Evolutionary conservation across 2,113 vertebrate genomes (phyloP), one percentile per base, ranked within the genome.

Genomic region (Gavia stellata): DNA sequence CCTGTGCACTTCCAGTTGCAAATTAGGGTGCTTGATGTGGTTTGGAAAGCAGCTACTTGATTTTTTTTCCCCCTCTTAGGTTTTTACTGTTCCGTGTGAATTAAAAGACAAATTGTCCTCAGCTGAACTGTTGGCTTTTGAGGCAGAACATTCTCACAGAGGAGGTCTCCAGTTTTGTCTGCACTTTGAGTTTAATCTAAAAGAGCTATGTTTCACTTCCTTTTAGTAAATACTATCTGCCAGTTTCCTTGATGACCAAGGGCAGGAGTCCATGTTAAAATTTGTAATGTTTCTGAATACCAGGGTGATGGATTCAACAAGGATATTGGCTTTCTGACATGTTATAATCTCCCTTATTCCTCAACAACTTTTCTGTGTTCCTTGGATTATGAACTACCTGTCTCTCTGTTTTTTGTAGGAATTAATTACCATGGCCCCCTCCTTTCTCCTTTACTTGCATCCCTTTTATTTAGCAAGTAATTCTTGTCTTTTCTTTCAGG

Each of bases 41-140:
- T 88, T 74, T 89, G 59, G 65, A 91, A 91, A 81, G 70, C 21
- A 82, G 34, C 20, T 81, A 21, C 33, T 55, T 42, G 40, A 14
- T 56, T 29, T 13, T 14, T 59, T 59, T 71, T 29, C 3, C 0
- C 6, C 2, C 2, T 1, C 6, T 16, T 18, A 33, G 6, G 3
- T 78, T 55, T 67, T 34, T n/a, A 5, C n/a, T 58, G 0, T 68
- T 66, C 8, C 11, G 1, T 59, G 8, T 71, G 55, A 74, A 78
- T 81, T 81, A 63, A 62, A 83, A 90, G 38, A 25, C 1, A 3
- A 59, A 63, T 59, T 92, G 21, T 88, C 44, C 65, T 94, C 25
- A 38, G 7, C 24, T 75, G 73, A 73, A 47, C 52, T 93, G 36
- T 50, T 68, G 53, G 21, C 17, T 78, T 90, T 67, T 61, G 61